Conservation (phyloP, 2,888 invertebrate species). For the Trilocha varians region DNA sequence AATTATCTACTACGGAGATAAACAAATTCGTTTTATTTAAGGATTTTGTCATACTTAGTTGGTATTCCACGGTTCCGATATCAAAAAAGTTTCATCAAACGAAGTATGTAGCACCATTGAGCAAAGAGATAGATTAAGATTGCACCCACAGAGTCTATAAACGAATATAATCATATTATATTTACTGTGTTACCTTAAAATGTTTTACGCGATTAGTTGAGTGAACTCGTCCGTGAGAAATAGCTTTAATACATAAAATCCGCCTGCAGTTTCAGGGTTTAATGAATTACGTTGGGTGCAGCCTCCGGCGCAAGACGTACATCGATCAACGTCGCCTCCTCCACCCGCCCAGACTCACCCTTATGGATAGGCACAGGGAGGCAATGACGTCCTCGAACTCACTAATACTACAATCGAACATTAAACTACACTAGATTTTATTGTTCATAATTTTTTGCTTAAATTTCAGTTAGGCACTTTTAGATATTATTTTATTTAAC, state of each 20-base stretch:
- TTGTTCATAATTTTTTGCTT: too few relatives aligned
- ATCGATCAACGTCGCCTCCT: constrained; percentile 74
- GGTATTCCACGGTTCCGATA: too few relatives aligned
- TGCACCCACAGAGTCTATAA: too few relatives aligned
- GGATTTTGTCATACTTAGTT: too few relatives aligned
- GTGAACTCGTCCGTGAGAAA: constrained; percentile 68
- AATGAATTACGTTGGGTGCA: constrained; percentile 74
- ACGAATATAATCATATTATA: too few relatives aligned
- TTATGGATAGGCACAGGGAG: constrained; percentile 50
- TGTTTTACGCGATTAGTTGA: constrained; percentile 5
- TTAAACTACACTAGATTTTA: neutral
- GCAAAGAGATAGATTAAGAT: too few relatives aligned
- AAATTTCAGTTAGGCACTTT: too few relatives aligned
- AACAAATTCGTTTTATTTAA: too few relatives aligned
- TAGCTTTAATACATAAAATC: constrained; percentile 73
- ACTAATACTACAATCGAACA: constrained; percentile 70
- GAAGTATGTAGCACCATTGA: too few relatives aligned
- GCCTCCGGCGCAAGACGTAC: constrained; percentile 77
- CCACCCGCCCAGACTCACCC: constrained; percentile 24
- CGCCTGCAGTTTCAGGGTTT: constrained; percentile 71
- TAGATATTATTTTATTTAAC: too few relatives aligned
- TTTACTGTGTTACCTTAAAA: neutral
- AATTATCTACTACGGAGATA: too few relatives aligned
- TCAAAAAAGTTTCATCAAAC: too few relatives aligned
- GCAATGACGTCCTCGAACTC: constrained; percentile 47